Evolutionary conservation across 2,888 invertebrate species (phyloP), one percentile per base, ranked within the genome.

Genomic region (Baccha elongata): DNA sequence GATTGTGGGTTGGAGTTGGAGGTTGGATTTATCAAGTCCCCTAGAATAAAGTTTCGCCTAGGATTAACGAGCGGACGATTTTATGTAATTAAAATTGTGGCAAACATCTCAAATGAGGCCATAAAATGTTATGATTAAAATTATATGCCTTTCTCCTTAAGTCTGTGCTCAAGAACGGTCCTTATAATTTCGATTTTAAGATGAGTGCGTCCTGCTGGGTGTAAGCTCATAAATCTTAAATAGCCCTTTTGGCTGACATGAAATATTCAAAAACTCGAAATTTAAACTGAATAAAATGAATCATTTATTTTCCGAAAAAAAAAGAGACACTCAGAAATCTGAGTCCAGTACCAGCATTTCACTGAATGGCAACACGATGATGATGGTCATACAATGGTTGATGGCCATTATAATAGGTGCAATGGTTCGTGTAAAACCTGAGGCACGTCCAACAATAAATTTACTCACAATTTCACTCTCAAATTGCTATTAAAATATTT

Each of bases 61-160:
- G 19, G 37, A 46, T 67, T 42, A 65, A 55, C 65, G 19, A 55
- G 67, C 48, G 32, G 55, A 67, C 65, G 52, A 71, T 69, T 76
- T 67, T 64, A 67, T 64, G 83, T 68, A 83, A 83, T 83, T 83
- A 78, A 83, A 78, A 78, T 67, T 78, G 62, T 48, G 68, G 72
- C 64, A 7, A 83, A 73, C 72, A 76, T 83, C 65, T 83, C 44
- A 44, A 72, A 67, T 78, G 72, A 72, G 23, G 52, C 44, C 21
- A 64, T 74, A 74, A 65, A 75, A 78, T 46, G 53, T 68, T 58
- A 68, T 68, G 78, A 78, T 72, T 83, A 52, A 78, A 58, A 55
- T 78, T 48, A 46, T 60, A 26, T 8, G n/a, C 17, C 13, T 13
- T 17, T 15, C 15, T 55, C 42, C 46, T 50, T 60, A 29, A 64